These are phyloP conservation scores for Rhinatrema bivittatum DNA, from an alignment of 2,797 vertebrate species.

Conservation along the genomic window DNA sequence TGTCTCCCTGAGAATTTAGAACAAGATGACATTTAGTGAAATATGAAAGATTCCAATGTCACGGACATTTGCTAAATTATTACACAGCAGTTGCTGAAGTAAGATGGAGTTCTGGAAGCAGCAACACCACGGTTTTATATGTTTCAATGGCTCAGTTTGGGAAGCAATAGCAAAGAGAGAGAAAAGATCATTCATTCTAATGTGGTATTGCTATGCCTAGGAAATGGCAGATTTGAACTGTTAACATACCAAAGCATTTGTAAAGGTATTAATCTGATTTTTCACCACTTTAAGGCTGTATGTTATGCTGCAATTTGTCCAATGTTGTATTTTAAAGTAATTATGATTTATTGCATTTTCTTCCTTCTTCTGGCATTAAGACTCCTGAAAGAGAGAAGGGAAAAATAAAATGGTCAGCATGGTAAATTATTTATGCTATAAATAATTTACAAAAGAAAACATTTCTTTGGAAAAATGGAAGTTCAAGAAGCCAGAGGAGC, in stretches of 20 bases:
- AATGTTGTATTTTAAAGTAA: not conserved
- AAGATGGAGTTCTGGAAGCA: not conserved
- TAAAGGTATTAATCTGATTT: not conserved
- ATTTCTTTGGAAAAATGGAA: not conserved
- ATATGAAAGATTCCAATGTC: conserved; percentile 36
- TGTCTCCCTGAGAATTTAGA: conserved; percentile 29
- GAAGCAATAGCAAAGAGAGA: not conserved
- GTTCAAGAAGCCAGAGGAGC: not conserved
- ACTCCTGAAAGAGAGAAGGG: not conserved
- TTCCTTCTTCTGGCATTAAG: not conserved
- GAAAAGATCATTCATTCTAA: not conserved
- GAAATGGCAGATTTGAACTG: conserved; percentile 1
- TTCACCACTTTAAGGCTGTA: not conserved
- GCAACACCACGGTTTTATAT: not conserved
- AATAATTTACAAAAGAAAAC: not conserved
- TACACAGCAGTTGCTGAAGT: not conserved
- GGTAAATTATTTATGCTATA: not conserved
- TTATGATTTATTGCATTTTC: not conserved
- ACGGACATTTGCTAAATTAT: conserved; percentile 2
- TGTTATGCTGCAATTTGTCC: rapidly evolving
- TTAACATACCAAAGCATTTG: not conserved
- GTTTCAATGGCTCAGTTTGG: not conserved
- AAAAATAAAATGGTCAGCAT: conserved; percentile 1
- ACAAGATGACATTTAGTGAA: conserved; percentile 39
- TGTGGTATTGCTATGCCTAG: not conserved